Evolutionary conservation across 2,113 vertebrate species (phyloP).

Genomic region (Rhagologus leucostigma): DNA sequence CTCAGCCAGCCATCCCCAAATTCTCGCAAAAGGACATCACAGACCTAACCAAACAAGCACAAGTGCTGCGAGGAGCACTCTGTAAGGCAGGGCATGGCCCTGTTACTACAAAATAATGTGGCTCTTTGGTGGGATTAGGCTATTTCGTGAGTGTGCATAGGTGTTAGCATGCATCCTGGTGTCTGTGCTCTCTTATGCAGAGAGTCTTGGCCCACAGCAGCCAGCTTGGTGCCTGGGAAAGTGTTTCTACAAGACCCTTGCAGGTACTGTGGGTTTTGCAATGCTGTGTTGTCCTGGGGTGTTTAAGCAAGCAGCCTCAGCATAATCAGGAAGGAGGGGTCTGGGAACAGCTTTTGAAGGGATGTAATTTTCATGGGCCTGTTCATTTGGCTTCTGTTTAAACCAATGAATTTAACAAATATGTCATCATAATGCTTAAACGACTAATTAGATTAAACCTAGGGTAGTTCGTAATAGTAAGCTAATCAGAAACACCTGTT

Average conservation of each 20-base stretch:
- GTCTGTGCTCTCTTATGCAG: fast-evolving
- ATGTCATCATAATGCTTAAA: background rate
- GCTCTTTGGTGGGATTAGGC: background rate
- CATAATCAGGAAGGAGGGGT: background rate
- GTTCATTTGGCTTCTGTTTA: background rate
- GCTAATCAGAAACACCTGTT: background rate
- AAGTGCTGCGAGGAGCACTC: fast-evolving
- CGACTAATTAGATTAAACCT: background rate
- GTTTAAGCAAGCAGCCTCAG: background rate
- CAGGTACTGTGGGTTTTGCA: background rate
- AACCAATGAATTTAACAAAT: background rate
- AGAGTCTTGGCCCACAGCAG: background rate
- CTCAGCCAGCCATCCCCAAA: background rate
- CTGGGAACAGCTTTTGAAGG: background rate
- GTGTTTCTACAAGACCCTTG: background rate
- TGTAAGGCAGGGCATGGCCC: too few relatives aligned
- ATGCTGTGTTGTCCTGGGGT: background rate
- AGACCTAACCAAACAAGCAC: fast-evolving
- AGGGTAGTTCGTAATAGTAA: background rate
- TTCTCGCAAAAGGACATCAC: background rate
- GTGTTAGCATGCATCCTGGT: fast-evolving
- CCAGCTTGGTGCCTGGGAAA: background rate
- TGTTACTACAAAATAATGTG: fast-evolving
- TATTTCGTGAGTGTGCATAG: background rate
- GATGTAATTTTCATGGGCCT: background rate